Evolutionary conservation across 2,797 vertebrate genomes (phyloP).

Genomic region (Coregonus sp.): DNA sequence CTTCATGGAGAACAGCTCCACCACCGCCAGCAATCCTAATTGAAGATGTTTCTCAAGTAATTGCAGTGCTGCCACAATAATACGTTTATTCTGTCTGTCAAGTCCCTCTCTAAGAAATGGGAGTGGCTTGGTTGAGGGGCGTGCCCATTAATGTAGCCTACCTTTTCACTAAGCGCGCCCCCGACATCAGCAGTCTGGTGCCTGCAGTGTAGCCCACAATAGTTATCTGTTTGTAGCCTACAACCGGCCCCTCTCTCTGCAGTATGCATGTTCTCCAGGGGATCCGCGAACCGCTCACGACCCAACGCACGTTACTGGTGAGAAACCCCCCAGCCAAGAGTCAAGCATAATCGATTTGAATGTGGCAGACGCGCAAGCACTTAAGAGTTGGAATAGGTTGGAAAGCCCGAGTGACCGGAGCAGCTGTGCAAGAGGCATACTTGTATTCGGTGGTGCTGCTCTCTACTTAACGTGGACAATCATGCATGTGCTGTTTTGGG

Average conservation of each 20-base stretch:
- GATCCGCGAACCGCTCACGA: constrained; percentile 71
- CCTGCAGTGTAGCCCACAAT: constrained; percentile 67
- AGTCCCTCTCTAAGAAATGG: constrained; percentile 44
- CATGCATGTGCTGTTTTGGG: constrained; percentile 92
- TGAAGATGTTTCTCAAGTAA: not conserved
- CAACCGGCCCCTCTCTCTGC: constrained; percentile 54
- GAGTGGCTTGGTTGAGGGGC: constrained; percentile 59
- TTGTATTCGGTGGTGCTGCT: constrained; percentile 64
- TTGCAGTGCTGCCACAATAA: not conserved
- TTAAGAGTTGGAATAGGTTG: constrained; percentile 32
- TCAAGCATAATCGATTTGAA: constrained; percentile 71
- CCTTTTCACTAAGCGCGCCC: constrained; percentile 59
- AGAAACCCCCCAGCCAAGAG: constrained; percentile 63
- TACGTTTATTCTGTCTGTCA: constrained; percentile 11
- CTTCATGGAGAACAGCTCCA: not conserved
- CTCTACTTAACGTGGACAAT: constrained; percentile 77
- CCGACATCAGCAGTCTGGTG: not conserved
- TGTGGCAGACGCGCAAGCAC: constrained; percentile 65
- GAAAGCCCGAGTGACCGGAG: constrained; percentile 37
- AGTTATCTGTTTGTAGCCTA: constrained; percentile 22
- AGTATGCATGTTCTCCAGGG: constrained; percentile 78
- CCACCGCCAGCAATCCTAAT: not conserved
- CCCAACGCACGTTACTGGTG: constrained; percentile 69
- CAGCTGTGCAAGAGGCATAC: constrained; percentile 55
- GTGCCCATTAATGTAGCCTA: constrained; percentile 62